Conservation (phyloP, 2,888 invertebrate species). For the Hanleya hanleyi region DNA sequence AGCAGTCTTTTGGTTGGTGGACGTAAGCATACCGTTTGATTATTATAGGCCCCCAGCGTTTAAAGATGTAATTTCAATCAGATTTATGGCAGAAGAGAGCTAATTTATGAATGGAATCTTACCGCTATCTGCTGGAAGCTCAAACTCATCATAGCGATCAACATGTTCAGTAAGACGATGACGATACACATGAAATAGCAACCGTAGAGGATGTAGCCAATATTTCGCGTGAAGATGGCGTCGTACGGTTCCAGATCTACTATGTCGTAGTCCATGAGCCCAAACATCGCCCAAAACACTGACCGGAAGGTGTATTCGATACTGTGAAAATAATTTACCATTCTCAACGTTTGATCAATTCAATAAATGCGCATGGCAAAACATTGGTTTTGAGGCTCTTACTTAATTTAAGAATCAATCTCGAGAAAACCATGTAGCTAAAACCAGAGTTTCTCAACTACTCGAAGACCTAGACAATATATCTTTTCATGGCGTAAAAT, state of each 20-base stretch:
- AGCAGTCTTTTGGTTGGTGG: no score
- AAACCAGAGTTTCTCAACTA: no score
- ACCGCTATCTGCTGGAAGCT: slow-evolving; percentile 78
- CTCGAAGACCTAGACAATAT: no score
- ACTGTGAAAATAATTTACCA: slow-evolving; percentile 35
- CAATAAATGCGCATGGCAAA: no score
- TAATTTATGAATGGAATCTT: not conserved
- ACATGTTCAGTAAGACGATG: slow-evolving; percentile 79
- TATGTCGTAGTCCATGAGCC: slow-evolving; percentile 47
- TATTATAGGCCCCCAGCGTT: no score
- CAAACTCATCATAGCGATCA: slow-evolving; percentile 80
- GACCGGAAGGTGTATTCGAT: slow-evolving; percentile 45
- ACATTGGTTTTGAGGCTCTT: no score
- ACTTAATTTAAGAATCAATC: no score
- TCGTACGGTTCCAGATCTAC: slow-evolving; percentile 61
- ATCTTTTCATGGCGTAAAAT: no score
- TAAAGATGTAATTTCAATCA: no score
- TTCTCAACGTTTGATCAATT: no score
- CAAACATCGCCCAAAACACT: slow-evolving; percentile 54
- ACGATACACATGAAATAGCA: slow-evolving; percentile 73
- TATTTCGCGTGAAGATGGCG: slow-evolving; percentile 71
- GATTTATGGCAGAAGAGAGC: not conserved
- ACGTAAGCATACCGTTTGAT: no score
- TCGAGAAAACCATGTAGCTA: no score
- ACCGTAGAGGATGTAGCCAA: slow-evolving; percentile 73